These are phyloP conservation scores for Antennarius striatus DNA, from an alignment of 2,113 vertebrate species.

Conservation along the genomic window DNA sequence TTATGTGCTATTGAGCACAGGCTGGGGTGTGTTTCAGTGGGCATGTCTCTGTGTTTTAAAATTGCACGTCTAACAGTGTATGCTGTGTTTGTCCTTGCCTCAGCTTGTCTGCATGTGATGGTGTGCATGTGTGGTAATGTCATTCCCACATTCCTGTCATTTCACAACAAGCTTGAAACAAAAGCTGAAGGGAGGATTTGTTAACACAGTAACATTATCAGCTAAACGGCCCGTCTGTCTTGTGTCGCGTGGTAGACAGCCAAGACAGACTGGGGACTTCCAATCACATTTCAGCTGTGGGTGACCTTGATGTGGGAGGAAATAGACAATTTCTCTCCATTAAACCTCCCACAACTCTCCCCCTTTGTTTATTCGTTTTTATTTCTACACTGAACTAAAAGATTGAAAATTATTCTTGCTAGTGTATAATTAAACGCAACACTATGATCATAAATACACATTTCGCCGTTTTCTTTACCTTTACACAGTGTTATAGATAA, in stretches of 20 bases:
- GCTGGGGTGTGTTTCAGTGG: conserved; percentile 37
- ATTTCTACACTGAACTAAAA: conserved; percentile 14
- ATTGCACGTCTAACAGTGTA: conserved; percentile 46
- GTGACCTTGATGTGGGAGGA: conserved; percentile 61
- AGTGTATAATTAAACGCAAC: too few relatives aligned
- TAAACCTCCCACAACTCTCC: conserved; percentile 35
- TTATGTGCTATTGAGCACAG: conserved; percentile 64
- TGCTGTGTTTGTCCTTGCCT: conserved; percentile 34
- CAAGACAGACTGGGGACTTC: conserved; percentile 56
- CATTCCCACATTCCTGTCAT: conserved; percentile 68
- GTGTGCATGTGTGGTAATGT: conserved; percentile 37
- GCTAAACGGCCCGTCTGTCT: conserved; percentile 47
- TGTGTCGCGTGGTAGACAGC: conserved; percentile 57
- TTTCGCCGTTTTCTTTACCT: too few relatives aligned
- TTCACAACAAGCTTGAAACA: conserved; percentile 63
- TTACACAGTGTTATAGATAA: too few relatives aligned
- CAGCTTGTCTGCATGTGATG: conserved; percentile 46
- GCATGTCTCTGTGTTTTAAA: conserved; percentile 41
- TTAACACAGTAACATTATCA: conserved; percentile 69
- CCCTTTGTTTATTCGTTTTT: conserved; percentile 33
- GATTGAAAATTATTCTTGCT: neutral
- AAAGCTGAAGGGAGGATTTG: conserved; percentile 61
- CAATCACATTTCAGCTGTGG: conserved; percentile 58
- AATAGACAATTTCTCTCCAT: conserved; percentile 48
- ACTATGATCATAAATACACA: too few relatives aligned